phyloP scores from a whole-genome alignment of 2,797 vertebrate genomes.

The Nannoperca obscura region DNA sequence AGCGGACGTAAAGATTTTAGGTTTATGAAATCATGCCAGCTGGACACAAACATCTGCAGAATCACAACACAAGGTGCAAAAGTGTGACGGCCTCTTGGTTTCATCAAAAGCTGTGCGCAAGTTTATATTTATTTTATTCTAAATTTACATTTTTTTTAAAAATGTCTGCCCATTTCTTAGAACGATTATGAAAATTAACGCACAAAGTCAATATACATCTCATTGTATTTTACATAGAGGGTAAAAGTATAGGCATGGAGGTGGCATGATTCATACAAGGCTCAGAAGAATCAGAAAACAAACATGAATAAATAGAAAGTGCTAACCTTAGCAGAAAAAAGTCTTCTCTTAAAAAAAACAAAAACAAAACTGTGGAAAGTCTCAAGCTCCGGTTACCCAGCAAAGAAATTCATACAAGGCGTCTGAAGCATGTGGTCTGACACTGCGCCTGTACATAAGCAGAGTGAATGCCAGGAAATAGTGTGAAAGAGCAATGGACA shows the following conservation, averaged over 20 bases:
- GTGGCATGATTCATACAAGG: slow-evolving; percentile 92
- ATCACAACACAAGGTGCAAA: slow-evolving; percentile 74
- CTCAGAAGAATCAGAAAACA: slow-evolving; percentile 81
- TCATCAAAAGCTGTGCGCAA: slow-evolving; percentile 95
- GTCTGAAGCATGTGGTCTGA: slow-evolving; percentile 48
- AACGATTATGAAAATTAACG: slow-evolving; percentile 90
- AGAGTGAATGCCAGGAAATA: slow-evolving; percentile 73
- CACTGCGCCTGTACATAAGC: slow-evolving; percentile 48
- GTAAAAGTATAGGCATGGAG: slow-evolving; percentile 94
- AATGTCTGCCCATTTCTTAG: slow-evolving; percentile 85
- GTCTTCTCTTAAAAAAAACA: slow-evolving; percentile 64
- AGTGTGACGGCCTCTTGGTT: slow-evolving; percentile 78
- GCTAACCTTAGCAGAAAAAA: slow-evolving; percentile 87
- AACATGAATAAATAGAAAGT: slow-evolving; percentile 96
- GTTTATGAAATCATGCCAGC: background rate
- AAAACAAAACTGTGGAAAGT: slow-evolving; percentile 70
- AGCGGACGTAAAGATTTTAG: background rate
- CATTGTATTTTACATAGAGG: slow-evolving; percentile 88
- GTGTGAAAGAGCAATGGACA: slow-evolving; percentile 60
- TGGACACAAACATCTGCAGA: slow-evolving; percentile 28
- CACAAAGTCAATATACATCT: slow-evolving; percentile 91
- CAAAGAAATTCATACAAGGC: slow-evolving; percentile 78
- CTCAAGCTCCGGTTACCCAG: slow-evolving; percentile 83
- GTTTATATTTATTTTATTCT: slow-evolving; percentile 92
- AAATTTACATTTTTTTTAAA: slow-evolving; percentile 90